A percentile compares a stretch with the other conserved stretches of the same genome.
Evolutionary conservation across 2,888 invertebrate species (phyloP).

Genomic region (Liopterus haemorrhoidalis): DNA sequence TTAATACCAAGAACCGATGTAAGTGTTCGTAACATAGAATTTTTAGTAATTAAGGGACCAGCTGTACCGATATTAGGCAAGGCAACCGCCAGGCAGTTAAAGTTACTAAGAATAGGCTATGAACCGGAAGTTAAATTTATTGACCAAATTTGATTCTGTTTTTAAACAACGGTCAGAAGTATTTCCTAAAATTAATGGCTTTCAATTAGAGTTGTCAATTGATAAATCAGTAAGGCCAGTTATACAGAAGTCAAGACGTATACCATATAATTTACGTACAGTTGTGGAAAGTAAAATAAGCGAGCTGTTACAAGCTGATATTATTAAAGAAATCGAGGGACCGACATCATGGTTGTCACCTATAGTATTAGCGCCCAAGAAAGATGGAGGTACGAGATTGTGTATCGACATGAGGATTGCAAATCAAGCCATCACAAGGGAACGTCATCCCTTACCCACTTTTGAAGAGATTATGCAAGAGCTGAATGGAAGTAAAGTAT

Average conservation of each 20-base stretch:
- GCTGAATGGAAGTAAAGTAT: background rate
- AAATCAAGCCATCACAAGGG: constrained; percentile 3
- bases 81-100: background rate
- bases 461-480: background rate
- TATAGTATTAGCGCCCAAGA: background rate
- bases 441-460: constrained; percentile 1
- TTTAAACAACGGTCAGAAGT: background rate
- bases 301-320: constrained; percentile 3
- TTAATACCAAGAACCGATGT: background rate
- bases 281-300: background rate
- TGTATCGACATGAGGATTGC: constrained; percentile 1
- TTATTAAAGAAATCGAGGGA: too few species aligned
- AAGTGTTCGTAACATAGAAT: too few species aligned
- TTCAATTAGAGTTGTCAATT: constrained; percentile 1
- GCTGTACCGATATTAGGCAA: background rate
- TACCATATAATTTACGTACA: background rate
- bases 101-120: background rate
- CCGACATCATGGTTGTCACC: constrained; percentile 5
- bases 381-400: background rate
- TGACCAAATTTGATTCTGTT: background rate
- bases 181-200: background rate
- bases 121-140: background rate
- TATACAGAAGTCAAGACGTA: too few species aligned
- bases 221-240: background rate
- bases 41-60: background rate